Conservation (phyloP, 1,140 invertebrate species). For the Philopotamus ludificatus region DNA sequence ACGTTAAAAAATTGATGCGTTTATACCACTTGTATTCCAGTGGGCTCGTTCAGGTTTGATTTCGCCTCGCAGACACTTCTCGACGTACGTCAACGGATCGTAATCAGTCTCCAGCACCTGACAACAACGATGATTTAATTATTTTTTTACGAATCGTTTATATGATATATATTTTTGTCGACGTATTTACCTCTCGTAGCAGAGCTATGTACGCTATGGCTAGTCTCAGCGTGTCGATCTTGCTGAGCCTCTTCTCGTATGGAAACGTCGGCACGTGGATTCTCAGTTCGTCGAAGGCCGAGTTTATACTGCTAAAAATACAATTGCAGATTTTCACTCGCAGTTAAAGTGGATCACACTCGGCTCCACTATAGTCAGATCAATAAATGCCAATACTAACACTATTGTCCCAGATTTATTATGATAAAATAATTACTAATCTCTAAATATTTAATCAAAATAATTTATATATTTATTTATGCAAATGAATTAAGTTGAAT, state of each 20-base stretch:
- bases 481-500: no score
- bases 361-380: no score
- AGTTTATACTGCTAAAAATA: conserved; percentile 93
- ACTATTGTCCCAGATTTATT: no score
- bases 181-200: conserved; percentile 68
- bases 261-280: conserved; percentile 98
- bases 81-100: conserved; percentile 91
- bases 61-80: conserved; percentile 86
- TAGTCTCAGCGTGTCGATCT: conserved; percentile 93
- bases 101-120: conserved; percentile 82
- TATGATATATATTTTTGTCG: background rate
- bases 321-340: conserved; percentile 38
- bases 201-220: conserved; percentile 97
- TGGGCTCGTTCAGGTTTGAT: conserved; percentile 81
- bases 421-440: no score
- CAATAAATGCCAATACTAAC: no score
- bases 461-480: no score
- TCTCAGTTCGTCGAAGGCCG: conserved; percentile 93
- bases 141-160: background rate
- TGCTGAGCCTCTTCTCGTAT: conserved; percentile 95
- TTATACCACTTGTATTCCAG: conserved; percentile 95
- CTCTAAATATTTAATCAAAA: no score
- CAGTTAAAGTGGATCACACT: conserved; percentile 1
- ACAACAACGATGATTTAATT: conserved; percentile 11
- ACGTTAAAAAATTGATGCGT: no score